Conservation (phyloP, 1,140 invertebrate species). For the Cataglyphis hispanica region DNA sequence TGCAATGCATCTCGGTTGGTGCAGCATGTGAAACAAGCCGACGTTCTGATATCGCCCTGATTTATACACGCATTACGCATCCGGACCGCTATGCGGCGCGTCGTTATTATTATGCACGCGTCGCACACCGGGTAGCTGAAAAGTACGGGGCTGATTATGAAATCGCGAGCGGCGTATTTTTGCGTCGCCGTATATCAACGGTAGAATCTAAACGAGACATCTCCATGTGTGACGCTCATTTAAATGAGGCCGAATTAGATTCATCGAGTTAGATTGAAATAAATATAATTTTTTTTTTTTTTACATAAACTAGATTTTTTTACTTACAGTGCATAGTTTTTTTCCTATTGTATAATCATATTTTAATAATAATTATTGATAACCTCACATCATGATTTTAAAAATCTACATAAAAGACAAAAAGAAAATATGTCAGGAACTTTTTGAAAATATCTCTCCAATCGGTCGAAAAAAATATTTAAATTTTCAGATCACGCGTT, state of each 20-base stretch:
- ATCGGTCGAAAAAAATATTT: background rate
- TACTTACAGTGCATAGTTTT: no score
- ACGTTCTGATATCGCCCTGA: constrained; percentile 74
- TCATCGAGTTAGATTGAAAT: background rate
- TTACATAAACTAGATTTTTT: background rate
- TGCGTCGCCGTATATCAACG: background rate
- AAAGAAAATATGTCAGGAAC: background rate
- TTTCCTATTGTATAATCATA: no score
- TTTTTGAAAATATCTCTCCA: background rate
- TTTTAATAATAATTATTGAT: background rate
- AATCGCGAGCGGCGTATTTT: background rate
- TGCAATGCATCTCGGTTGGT: constrained; percentile 73
- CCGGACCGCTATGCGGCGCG: constrained; percentile 56
- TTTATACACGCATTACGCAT: constrained; percentile 78
- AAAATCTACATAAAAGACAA: background rate
- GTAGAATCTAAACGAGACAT: no score
- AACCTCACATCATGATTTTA: background rate
- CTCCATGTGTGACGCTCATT: no score
- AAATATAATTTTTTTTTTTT: background rate
- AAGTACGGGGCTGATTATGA: constrained; percentile 36
- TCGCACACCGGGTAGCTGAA: constrained; percentile 16
- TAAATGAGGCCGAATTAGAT: background rate
- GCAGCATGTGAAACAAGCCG: constrained; percentile 69
- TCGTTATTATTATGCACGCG: constrained; percentile 67
- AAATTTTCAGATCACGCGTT: constrained; percentile 8